Percentiles rank a stretch among this genome's conserved stretches.
These are phyloP conservation scores for Leptinotarsa texana DNA, from an alignment of 1,140 invertebrate genomes.

Conservation along the genomic window DNA sequence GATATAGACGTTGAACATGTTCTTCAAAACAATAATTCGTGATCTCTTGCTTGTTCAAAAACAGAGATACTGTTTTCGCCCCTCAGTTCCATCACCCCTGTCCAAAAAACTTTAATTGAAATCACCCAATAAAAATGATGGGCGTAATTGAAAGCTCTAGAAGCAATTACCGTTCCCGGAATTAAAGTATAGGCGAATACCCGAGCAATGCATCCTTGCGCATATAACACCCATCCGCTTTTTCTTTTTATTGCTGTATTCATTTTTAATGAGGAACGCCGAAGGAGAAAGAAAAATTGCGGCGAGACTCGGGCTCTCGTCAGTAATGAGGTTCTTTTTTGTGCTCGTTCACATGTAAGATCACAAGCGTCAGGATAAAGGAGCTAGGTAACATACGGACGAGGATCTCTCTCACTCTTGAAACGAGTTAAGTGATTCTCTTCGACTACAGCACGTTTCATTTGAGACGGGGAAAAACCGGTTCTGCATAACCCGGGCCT, in stretches of 20 bases:
- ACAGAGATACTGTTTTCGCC: no score
- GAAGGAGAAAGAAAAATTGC: conserved; percentile 4
- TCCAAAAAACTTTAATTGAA: no score
- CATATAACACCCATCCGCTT: not conserved
- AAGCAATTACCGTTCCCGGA: not conserved
- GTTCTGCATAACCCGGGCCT: no score
- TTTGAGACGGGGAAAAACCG: no score
- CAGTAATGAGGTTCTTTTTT: conserved; percentile 17
- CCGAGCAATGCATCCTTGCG: not conserved
- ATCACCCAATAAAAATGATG: no score
- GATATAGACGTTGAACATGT: no score
- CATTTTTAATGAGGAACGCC: conserved; percentile 13
- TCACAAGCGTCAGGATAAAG: not conserved
- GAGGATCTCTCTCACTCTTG: not conserved
- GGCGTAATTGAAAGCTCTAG: not conserved
- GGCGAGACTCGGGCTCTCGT: not conserved
- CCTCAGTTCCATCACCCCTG: no score
- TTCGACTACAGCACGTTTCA: no score
- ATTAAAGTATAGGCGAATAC: not conserved
- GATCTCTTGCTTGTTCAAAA: no score
- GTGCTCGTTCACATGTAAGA: not conserved
- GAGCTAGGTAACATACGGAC: not conserved
- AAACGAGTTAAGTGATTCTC: not conserved
- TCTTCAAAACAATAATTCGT: no score
- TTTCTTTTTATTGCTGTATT: conserved; percentile 21